A percentile compares a stretch with the other conserved stretches of the same genome.
Evolutionary conservation across 37 sponge, comb jelly and placozoan species (phyloP).

Genomic region (Dysidea cf. avara): DNA sequence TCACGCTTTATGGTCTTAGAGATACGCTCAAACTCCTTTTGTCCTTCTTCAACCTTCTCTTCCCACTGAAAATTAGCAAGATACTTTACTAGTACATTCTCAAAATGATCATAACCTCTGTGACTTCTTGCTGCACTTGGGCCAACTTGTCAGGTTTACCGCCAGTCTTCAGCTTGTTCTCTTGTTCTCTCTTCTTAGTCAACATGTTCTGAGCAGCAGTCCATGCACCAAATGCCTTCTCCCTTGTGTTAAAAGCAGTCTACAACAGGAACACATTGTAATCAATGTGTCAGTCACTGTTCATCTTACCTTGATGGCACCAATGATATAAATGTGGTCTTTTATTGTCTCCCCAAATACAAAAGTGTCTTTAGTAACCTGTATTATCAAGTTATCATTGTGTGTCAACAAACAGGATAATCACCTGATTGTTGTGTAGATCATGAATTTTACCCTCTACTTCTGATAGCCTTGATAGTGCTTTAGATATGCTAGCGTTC

Average conservation of each 20-base stretch:
- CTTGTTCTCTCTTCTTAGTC: constrained; percentile 86
- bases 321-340: constrained; percentile 89
- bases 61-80: constrained; percentile 71
- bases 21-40: constrained; percentile 81
- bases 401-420: neutral
- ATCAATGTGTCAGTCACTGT: neutral
- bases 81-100: neutral
- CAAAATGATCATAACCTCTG: constrained; percentile 48
- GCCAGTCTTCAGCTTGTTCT: constrained; percentile 71
- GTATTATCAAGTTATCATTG: neutral
- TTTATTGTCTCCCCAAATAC: constrained; percentile 85
- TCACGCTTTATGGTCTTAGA: constrained; percentile 78
- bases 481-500: constrained; percentile 78
- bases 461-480: constrained; percentile 88
- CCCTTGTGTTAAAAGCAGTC: constrained; percentile 74
- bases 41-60: constrained; percentile 78
- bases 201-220: constrained; percentile 77
- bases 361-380: constrained; percentile 76
- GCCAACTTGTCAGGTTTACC: constrained; percentile 91
- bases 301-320: constrained; percentile 68
- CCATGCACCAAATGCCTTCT: constrained; percentile 76
- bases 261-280: constrained; percentile 14
- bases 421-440: constrained; percentile 79
- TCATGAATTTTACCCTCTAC: constrained; percentile 87
- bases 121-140: constrained; percentile 70